Evolutionary conservation across 2,113 vertebrate genomes (phyloP).

Genomic region (Thryonomys swinderianus): DNA sequence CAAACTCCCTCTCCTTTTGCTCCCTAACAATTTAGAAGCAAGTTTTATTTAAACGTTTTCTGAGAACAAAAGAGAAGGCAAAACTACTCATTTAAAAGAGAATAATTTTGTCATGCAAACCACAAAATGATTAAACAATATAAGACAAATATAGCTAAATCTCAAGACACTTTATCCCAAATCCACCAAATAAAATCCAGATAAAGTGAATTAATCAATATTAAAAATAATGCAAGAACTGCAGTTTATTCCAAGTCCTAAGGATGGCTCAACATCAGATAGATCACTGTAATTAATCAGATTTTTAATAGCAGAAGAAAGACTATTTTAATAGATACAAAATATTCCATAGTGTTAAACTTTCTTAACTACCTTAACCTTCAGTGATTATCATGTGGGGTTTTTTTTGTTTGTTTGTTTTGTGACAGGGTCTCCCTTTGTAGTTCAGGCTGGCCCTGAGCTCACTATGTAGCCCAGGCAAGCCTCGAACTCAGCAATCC

Average conservation of each 20-base stretch:
- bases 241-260: neutral
- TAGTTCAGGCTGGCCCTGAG: no score
- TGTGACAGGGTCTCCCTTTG: no score
- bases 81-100: neutral
- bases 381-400: no score
- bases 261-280: neutral
- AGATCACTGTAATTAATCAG: neutral
- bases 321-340: constrained; percentile 19
- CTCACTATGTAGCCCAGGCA: no score
- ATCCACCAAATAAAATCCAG: neutral
- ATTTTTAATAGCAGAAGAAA: neutral
- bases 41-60: neutral
- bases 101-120: constrained; percentile 31
- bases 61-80: neutral
- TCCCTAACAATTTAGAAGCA: neutral
- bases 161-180: neutral
- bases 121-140: neutral
- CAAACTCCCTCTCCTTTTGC: neutral
- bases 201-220: neutral
- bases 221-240: neutral
- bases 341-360: neutral
- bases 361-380: neutral
- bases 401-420: no score
- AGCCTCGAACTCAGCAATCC: no score
- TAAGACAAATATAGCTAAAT: neutral